A percentile compares a stretch with the other conserved stretches of the same genome.
phyloP scores from a whole-genome alignment of 1,140 invertebrate genomes.

The Cotesia chilonis region DNA sequence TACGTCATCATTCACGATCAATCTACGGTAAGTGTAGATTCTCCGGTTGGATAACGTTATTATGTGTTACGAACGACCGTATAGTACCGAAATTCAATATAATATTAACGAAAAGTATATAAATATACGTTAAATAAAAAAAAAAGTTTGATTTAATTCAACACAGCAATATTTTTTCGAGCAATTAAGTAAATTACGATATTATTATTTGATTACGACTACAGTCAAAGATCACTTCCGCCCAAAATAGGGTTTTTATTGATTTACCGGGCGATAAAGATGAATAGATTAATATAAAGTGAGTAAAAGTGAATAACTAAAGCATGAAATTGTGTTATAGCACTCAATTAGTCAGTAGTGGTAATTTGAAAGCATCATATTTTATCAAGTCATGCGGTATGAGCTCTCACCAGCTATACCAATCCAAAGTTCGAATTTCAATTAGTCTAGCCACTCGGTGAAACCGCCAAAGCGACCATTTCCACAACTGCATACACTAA shows the following conservation, averaged over 20 bases:
- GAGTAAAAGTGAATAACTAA: background rate
- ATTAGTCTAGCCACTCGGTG: conserved; percentile 20
- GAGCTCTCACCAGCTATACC: conserved; percentile 6
- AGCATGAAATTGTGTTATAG: background rate
- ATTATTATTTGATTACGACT: too few relatives aligned
- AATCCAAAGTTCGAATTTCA: conserved; percentile 21
- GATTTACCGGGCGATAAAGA: too few relatives aligned
- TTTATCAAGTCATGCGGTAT: conserved; percentile 19
- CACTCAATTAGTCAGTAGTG: conserved; percentile 11
- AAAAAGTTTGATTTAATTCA: background rate
- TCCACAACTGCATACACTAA: conserved; percentile 23
- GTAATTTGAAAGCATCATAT: background rate
- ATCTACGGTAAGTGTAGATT: conserved; percentile 1
- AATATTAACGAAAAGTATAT: background rate
- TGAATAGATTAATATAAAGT: too few relatives aligned
- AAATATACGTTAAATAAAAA: background rate
- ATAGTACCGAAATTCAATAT: background rate
- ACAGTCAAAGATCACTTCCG: too few relatives aligned
- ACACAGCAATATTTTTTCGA: background rate
- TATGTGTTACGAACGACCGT: background rate
- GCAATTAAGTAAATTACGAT: too few relatives aligned
- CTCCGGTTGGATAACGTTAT: background rate
- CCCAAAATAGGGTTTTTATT: too few relatives aligned
- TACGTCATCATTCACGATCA: conserved; percentile 3
- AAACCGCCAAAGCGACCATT: conserved; percentile 22